phyloP scores from a whole-genome alignment of 2,113 vertebrate genomes.

The Chelonoidis abingdonii region DNA sequence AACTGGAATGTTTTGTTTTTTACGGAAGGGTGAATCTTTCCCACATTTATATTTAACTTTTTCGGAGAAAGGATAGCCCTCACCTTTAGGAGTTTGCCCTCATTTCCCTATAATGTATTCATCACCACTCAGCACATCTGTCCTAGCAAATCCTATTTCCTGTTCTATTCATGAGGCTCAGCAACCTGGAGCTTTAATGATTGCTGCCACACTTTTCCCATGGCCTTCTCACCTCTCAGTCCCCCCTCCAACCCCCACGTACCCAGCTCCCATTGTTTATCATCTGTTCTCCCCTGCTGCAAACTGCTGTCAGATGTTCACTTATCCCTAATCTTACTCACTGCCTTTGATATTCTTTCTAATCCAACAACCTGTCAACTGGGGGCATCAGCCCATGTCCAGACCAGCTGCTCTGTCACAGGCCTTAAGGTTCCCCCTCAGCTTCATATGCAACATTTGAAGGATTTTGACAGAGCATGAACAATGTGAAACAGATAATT shows the following conservation, averaged over 20 bases:
- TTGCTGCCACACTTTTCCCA: conserved; percentile 82
- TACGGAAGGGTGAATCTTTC: not conserved
- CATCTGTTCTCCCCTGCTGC: conserved; percentile 82
- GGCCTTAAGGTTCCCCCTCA: conserved; percentile 68
- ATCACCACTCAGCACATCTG: conserved; percentile 80
- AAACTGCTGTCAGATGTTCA: conserved; percentile 82
- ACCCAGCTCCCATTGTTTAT: conserved; percentile 80
- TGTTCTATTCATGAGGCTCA: conserved; percentile 81
- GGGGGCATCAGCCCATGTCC: conserved; percentile 80
- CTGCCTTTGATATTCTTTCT: conserved; percentile 82
- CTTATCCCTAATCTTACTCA: conserved; percentile 81
- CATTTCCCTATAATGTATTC: conserved; percentile 78
- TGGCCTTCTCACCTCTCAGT: conserved; percentile 81
- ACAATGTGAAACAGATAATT: conserved; percentile 75
- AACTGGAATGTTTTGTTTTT: not conserved
- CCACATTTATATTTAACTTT: conserved; percentile 12
- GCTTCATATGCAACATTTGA: conserved; percentile 72
- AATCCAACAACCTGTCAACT: conserved; percentile 83
- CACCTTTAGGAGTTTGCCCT: conserved; percentile 71
- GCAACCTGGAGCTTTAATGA: conserved; percentile 81
- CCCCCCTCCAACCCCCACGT: not conserved
- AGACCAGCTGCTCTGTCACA: conserved; percentile 81
- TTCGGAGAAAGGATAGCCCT: conserved; percentile 56
- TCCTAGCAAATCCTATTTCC: conserved; percentile 82
- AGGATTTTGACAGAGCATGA: conserved; percentile 68